Evolutionary conservation across 2,888 invertebrate genomes (phyloP), one percentile per base, ranked within the genome.

Genomic region (Fabriciana adippe): DNA sequence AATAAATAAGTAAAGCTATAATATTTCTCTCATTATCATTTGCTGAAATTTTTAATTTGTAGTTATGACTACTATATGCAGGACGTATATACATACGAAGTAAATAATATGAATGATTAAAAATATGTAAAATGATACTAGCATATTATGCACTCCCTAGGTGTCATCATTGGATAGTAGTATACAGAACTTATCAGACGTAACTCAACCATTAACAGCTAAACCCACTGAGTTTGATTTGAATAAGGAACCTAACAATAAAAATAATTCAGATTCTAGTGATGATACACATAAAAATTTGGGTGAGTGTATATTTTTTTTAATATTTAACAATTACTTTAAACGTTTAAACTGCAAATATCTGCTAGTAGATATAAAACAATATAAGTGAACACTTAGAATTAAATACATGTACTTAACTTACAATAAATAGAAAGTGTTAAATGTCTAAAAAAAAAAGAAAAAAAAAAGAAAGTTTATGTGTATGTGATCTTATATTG

Each of bases 121-220:
- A 41, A 41, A 35, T 45, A 47, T 48, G 45, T 53, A 59, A 59
- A 31, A 13, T 31, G 31, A 59, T 59, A 59, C 57, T 26, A 45
- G 21, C 53, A 51, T 31, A 48, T 8, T 51, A 16, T 66, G n/a
- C 72, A 68, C 71, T 72, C 54, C 51, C 71, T 78, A 93, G 93
- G 92, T 93, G 64, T 93, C 93, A 55, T 93, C 93, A 53, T 76
- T 93, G 73, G 88, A 89, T 67, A 93, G 93, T 76, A 93, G 93
- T 78, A 87, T 91, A 72, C 93, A 93, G 74, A 93, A 93, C 75
- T 82, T 93, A 75, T 93, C 93, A 59, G 93, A 93, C 75, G 75
- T 92, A 73, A 90, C 92, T 53, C 90, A 90, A 72, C 92, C 93
- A 3, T 73, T 92, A 68, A 92, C 93, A 47, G 92, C 92, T 59